Evolutionary conservation across 2,888 invertebrate species (phyloP), one percentile per base, ranked within the genome.

Genomic region (Cheiracanthium punctorium): DNA sequence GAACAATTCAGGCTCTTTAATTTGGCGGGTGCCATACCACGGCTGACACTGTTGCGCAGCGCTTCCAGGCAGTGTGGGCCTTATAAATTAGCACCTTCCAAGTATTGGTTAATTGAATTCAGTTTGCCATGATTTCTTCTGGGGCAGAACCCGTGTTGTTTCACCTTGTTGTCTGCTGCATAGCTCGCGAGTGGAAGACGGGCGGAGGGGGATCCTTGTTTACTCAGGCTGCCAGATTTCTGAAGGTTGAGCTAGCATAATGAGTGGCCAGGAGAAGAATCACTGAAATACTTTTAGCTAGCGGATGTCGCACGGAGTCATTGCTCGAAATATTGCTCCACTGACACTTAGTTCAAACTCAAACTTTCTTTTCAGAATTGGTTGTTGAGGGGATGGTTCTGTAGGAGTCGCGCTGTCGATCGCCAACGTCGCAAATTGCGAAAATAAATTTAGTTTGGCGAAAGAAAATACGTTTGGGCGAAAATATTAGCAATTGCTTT

Each of bases 101-200:
- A 73, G 81, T 81, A 81, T 28, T 70, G 28, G 7, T 52, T 81
- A 75, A 81, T 81, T 81, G 75, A 81, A 67, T 65, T 28, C 20
- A 67, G 67, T 32, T 37, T 37, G 10, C 10, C 7, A 37, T 7
- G 64, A 80, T 73, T 73, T 43, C 33, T 37, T n/a, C 37, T 37
- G 37, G 37, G 4, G 10, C 37, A 37, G 10, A 37, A 37, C 10
- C n/a, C 4, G 24, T 58, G 24, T 58, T 58, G 24, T 24, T 24
- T 58, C 20, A 58, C 58, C 58, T 58, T 58, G 20, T 24, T 58
- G 58, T 58, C 24, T 17, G 12, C 17, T n/a, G 37, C 65, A 28
- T 30, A 43, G 30, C 7, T 12, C 30, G 28, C 71, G 58, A 32
- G 10, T 4, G 10, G 41, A 58, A 48, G 58, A 43, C 37, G 77